Conservation (phyloP, 2,888 invertebrate species). For the Coecobrya sp. region DNA sequence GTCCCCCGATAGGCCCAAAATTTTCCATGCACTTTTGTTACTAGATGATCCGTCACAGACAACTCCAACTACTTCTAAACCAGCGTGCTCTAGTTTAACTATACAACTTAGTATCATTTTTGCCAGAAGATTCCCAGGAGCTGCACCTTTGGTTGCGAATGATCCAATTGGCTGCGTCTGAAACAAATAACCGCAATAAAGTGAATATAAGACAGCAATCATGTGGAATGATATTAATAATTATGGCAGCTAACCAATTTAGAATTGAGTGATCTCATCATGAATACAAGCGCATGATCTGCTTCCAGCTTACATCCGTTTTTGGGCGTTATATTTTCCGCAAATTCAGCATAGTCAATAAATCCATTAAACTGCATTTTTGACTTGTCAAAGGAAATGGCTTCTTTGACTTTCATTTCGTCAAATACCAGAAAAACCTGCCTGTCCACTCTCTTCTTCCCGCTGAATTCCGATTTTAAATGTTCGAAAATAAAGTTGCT, state of each 20-base stretch:
- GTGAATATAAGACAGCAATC: too few relatives aligned
- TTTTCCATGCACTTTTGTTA: constrained; percentile 60
- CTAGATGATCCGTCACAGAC: constrained; percentile 57
- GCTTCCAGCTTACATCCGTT: too few relatives aligned
- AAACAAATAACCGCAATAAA: too few relatives aligned
- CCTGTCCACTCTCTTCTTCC: background rate
- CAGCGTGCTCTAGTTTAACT: constrained; percentile 46
- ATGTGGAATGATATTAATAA: background rate
- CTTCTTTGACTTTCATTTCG: constrained; percentile 61
- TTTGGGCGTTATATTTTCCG: too few relatives aligned
- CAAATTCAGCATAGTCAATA: too few relatives aligned
- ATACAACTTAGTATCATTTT: constrained; percentile 53
- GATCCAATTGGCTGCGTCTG: constrained; percentile 75
- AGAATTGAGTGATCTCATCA: too few relatives aligned
- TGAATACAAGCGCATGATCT: too few relatives aligned
- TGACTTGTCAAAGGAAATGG: background rate
- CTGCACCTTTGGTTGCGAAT: constrained; percentile 74
- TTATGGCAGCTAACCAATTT: too few relatives aligned
- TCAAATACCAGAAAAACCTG: constrained; percentile 44
- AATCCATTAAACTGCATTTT: constrained; percentile 28
- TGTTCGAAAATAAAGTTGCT: background rate
- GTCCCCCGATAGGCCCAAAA: background rate
- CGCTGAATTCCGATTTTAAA: background rate
- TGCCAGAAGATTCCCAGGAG: constrained; percentile 66
- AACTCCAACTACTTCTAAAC: constrained; percentile 50